A percentile compares a stretch with the other conserved stretches of the same genome.
Conservation (phyloP, 1,140 invertebrate genomes). For the Drosophila dunni region DNA sequence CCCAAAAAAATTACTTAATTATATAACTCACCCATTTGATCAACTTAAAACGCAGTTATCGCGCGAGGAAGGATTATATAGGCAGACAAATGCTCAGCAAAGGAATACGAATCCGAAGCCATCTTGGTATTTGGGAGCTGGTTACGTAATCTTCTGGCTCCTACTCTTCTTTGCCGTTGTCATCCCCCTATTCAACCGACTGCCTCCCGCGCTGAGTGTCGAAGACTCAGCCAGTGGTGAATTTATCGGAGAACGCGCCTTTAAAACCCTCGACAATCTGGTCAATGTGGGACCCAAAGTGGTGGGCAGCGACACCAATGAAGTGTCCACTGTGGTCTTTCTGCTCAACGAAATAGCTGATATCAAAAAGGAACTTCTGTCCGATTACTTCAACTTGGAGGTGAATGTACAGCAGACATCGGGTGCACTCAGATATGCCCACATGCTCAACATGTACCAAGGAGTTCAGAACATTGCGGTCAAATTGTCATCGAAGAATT, state of each 20-base stretch:
- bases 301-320: conserved; percentile 87
- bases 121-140: conserved; percentile 2
- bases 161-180: conserved; percentile 62
- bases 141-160: conserved; percentile 59
- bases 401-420: conserved; percentile 85
- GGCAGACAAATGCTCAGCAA: background rate
- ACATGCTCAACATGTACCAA: conserved; percentile 86
- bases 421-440: conserved; percentile 89
- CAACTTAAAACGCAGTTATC: conserved; percentile 4
- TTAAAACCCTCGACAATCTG: conserved; percentile 87
- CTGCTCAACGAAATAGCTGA: conserved; percentile 81
- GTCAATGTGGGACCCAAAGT: conserved; percentile 89
- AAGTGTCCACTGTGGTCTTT: conserved; percentile 86
- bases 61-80: background rate
- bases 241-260: conserved; percentile 68
- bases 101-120: background rate
- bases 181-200: conserved; percentile 59
- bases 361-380: conserved; percentile 38
- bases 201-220: conserved; percentile 51
- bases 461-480: conserved; percentile 92
- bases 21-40: background rate
- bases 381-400: conserved; percentile 56
- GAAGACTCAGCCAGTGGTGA: conserved; percentile 31
- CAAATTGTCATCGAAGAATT: conserved; percentile 87
- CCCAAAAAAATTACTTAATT: background rate